Evolutionary conservation across 2,113 vertebrate genomes (phyloP), one percentile per base, ranked within the genome.

Genomic region (Zosterops hypoxanthus): DNA sequence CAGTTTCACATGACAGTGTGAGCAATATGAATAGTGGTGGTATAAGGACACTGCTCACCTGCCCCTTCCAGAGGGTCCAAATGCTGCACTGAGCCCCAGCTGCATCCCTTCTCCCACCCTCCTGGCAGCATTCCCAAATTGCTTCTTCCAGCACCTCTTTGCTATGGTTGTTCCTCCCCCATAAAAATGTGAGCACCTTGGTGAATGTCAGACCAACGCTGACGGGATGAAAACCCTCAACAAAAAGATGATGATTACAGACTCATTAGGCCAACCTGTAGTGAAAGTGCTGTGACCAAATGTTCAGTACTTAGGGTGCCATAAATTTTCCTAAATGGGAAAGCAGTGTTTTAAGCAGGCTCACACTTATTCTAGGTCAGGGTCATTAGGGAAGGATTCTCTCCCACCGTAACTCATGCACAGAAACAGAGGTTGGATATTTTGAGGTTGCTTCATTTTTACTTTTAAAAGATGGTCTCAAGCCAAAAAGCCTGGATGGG

Each of bases 301-400:
- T 86, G 87, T 76, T 96, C 91, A 36, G 65, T 82, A 92, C 82
- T 96, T 85, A 91, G 56, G 28, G 69, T 15, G 72, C 52, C 86
- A 96, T 97, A 95, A 96, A 97, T 96, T 94, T 96, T 80, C 81
- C 83, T 92, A 95, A 97, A 90, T 92, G 78, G 92, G 64, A 75
- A 77, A 94, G 91, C 63, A 61, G 82, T 28, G 88, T 95, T 96
- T 96, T 83, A 68, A 97, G 53, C 60, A 79, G 55, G 28, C 46
- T 79, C 3, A 0, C 73, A 31, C 55, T 95, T 90, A 56, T 72
- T 83, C 87, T 89, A 76, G 94, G 92, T 87, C 88, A 56, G 70
- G 73, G 83, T 79, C 65, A 46, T 33, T 60, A 82, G 73, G 72
- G 55, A 80, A 84, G 25, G 61, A 88, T 66, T 69, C n/a, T 66